Evolutionary conservation across 1,140 invertebrate species (phyloP).

Genomic region (Helicoverpa armigera): DNA sequence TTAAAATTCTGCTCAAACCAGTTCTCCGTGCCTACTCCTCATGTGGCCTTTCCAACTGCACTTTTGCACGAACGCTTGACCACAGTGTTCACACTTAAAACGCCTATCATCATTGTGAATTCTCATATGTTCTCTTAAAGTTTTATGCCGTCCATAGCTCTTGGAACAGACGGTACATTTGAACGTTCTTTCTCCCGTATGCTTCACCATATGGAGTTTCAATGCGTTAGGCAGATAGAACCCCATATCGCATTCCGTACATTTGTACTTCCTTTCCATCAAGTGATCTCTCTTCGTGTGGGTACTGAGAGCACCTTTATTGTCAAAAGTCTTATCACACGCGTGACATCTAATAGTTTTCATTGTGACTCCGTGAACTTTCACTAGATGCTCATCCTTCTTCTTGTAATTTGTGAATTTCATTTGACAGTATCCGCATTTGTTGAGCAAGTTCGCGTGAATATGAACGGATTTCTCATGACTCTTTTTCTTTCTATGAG

Average conservation of each 20-base stretch:
- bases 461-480: conserved; percentile 71
- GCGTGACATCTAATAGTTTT: conserved; percentile 68
- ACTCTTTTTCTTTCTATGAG: conserved; percentile 61
- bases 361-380: conserved; percentile 64
- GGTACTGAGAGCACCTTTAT: conserved; percentile 61
- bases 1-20: conserved; percentile 1
- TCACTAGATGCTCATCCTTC: conserved; percentile 67
- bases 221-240: conserved; percentile 42
- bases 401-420: conserved; percentile 65
- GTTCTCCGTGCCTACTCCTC: conserved; percentile 31
- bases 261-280: conserved; percentile 63
- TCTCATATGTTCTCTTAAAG: conserved; percentile 49
- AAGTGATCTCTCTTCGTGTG: conserved; percentile 74
- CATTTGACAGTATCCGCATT: conserved; percentile 70
- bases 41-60: conserved; percentile 49
- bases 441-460: conserved; percentile 60
- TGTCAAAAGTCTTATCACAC: conserved; percentile 70
- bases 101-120: conserved; percentile 66
- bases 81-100: conserved; percentile 51
- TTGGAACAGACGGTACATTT: conserved; percentile 76
- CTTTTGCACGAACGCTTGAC: conserved; percentile 51
- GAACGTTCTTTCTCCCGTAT: conserved; percentile 58
- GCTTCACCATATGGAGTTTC: conserved; percentile 62
- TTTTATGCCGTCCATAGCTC: conserved; percentile 75
- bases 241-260: conserved; percentile 43